A percentile compares a stretch with the other conserved stretches of the same genome.
phyloP scores from a whole-genome alignment of 2,797 vertebrate species.

The Apogon talboti region DNA sequence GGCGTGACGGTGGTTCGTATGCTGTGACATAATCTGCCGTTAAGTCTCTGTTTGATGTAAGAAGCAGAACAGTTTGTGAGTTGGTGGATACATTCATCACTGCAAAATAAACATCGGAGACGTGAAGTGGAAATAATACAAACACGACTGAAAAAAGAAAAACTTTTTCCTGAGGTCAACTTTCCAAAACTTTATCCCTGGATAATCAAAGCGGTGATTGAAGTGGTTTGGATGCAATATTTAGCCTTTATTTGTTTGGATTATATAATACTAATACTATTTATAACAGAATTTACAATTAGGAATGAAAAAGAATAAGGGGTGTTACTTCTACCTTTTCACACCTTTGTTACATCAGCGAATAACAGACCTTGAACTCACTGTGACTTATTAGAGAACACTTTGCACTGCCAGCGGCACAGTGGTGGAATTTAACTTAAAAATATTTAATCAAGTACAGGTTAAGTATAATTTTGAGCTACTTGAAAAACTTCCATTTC shows the following conservation, averaged over 20 bases:
- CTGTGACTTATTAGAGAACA: neutral
- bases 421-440: neutral
- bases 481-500: no score
- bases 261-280: conserved; percentile 11
- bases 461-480: no score
- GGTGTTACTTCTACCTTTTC: neutral
- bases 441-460: no score
- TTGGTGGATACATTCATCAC: conserved; percentile 11
- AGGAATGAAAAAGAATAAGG: neutral
- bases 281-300: neutral
- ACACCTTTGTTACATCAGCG: neutral
- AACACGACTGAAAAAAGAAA: conserved; percentile 13
- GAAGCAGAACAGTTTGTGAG: neutral
- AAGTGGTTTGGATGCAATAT: neutral
- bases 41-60: neutral
- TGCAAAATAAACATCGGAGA: conserved; percentile 4
- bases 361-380: neutral
- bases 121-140: conserved; percentile 2
- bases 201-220: conserved; percentile 8
- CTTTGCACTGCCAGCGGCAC: neutral
- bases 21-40: fast-evolving
- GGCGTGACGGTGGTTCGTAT: conserved; percentile 94
- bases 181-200: neutral
- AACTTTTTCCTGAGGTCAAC: neutral
- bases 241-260: conserved; percentile 1